Base-by-base conservation (phyloP, 2,113 vertebrate genomes). In the Varanus salvator region DNA sequence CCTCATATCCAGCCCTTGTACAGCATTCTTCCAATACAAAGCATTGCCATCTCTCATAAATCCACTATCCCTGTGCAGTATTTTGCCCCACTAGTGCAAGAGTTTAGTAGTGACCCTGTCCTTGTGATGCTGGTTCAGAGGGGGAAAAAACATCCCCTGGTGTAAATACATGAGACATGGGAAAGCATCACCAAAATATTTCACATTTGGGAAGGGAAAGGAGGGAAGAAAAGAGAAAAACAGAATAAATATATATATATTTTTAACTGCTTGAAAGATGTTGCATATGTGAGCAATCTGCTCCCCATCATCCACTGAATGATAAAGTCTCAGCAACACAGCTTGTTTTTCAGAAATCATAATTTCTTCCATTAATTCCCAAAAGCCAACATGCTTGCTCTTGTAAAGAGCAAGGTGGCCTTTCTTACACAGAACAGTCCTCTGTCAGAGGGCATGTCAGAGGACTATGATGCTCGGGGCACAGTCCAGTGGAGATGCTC, bases 251-350 rank as follows among this genome's bases (percentile, higher is more conserved):
- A 44, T 2, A 44, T 44, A 44, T 2, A 44, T 44, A 44, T 44
- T 44, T 44, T 44, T 44, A 52, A 60, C n/a, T 82, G 78, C 72
- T 81, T 81, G 8, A 88, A 82, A 81, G 14, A 52, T 72, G 87
- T 44, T 81, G 68, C 11, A 69, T 81, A 81, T 88, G 87, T 88
- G 50, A 71, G 74, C 78, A 88, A 82, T 72, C 68, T 88, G 75
- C 77, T 72, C 72, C n/a, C n/a, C 60, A 50, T 82, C 80, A 81
- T 88, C 64, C 19, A 3, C 54, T n/a, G 17, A 83, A 50, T 15
- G 14, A 89, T 64, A 83, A 74, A 83, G 38, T n/a, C 69, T 64
- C 54, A 54, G 60, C 50, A 88, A 86, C 72, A 8, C 7, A 74
- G 34, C 71, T 64, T 89, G 68, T 83, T 89, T 83, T 75, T 71